Conservation (phyloP, 2,888 invertebrate genomes). For the Drosophila algonquin region DNA sequence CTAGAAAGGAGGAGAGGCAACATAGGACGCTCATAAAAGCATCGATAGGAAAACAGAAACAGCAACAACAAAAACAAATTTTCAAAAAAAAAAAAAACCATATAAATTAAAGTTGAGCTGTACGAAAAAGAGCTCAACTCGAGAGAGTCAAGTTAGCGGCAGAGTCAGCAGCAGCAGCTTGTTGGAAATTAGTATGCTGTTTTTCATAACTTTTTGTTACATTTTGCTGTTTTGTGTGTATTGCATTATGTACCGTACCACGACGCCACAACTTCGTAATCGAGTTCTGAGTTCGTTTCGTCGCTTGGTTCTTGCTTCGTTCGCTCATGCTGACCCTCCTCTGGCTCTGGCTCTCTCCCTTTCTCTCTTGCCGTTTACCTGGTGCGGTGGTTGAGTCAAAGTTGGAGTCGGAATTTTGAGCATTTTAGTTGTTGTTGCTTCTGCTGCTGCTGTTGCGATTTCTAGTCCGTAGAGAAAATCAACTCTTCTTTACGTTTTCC, state of each 20-base stretch:
- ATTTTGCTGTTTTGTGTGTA: slow-evolving; percentile 34
- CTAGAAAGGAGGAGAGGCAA: slow-evolving; percentile 29
- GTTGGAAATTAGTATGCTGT: slow-evolving; percentile 22
- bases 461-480: not conserved
- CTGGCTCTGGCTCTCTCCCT: slow-evolving; percentile 8
- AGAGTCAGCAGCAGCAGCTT: not conserved
- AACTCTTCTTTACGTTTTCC: not conserved
- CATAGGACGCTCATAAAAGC: slow-evolving; percentile 27
- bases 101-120: slow-evolving; percentile 8
- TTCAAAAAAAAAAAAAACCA: slow-evolving; percentile 6
- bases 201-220: slow-evolving; percentile 24
- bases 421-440: not conserved
- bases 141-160: slow-evolving; percentile 1
- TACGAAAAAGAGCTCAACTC: slow-evolving; percentile 17
- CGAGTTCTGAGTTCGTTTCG: slow-evolving; percentile 25
- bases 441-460: not conserved
- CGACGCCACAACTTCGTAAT: slow-evolving; percentile 46
- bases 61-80: slow-evolving; percentile 6
- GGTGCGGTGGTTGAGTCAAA: slow-evolving; percentile 20
- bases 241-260: slow-evolving; percentile 24
- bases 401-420: not conserved
- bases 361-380: slow-evolving; percentile 22
- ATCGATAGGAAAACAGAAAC: not conserved
- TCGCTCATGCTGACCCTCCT: slow-evolving; percentile 5
- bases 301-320: slow-evolving; percentile 1